Conservation (phyloP, 2,797 vertebrate species). For the Gallinago solitaria region DNA sequence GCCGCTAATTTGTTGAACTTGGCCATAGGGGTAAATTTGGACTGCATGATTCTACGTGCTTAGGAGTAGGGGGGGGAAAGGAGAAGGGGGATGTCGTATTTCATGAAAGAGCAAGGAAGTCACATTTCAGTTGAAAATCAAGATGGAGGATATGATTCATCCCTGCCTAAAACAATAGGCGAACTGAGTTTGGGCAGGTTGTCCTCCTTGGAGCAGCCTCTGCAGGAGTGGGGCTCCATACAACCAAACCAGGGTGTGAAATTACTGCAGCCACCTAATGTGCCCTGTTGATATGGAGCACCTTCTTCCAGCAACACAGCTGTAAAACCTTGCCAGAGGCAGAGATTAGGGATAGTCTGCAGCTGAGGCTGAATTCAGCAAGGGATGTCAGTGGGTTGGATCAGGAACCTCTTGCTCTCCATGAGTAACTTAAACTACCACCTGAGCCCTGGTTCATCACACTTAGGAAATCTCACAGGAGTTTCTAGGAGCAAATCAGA, state of each 20-base stretch:
- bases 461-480: not conserved
- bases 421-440: not conserved
- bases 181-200: not conserved
- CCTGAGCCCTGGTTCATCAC: not conserved
- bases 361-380: not conserved
- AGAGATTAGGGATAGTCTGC: not conserved
- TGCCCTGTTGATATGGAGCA: not conserved
- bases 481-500: not conserved
- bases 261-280: not conserved
- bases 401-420: not conserved
- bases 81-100: not conserved
- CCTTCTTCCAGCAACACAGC: not conserved
- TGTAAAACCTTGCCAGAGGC: not conserved
- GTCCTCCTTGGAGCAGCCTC: not conserved
- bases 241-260: not conserved
- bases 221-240: not conserved
- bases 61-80: not conserved
- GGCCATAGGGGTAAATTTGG: slow-evolving; percentile 61
- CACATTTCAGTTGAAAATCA: slow-evolving; percentile 58
- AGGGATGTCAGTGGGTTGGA: not conserved
- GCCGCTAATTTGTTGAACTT: slow-evolving; percentile 83
- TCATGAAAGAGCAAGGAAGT: slow-evolving; percentile 40
- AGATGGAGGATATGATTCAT: not conserved
- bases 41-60: slow-evolving; percentile 52
- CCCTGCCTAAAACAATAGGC: not conserved